A percentile compares a stretch with the other conserved stretches of the same genome.
Evolutionary conservation across 2,888 invertebrate genomes (phyloP).

Genomic region (Tiphia femorata): DNA sequence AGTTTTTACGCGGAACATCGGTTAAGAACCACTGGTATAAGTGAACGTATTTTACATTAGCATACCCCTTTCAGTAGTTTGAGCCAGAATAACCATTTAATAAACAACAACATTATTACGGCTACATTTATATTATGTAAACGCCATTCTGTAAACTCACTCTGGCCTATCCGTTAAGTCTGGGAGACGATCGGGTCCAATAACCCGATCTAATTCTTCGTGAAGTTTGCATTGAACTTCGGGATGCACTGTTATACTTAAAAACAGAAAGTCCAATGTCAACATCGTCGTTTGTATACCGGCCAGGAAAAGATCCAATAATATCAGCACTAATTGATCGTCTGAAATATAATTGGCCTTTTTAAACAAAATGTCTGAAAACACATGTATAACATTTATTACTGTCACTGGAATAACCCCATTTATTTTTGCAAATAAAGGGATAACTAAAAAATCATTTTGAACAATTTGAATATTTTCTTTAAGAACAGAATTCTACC

Average conservation of each 20-base stretch:
- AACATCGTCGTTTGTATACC: constrained; percentile 77
- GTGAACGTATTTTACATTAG: too few relatives aligned
- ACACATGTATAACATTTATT: not conserved
- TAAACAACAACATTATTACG: not conserved
- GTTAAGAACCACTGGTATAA: too few relatives aligned
- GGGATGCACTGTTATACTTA: constrained; percentile 73
- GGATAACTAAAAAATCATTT: too few relatives aligned
- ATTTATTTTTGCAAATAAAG: too few relatives aligned
- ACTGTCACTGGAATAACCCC: too few relatives aligned
- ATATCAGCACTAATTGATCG: constrained; percentile 75
- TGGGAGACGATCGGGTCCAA: constrained; percentile 67
- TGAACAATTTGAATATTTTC: too few relatives aligned
- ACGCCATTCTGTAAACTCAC: too few relatives aligned
- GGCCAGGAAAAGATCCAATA: constrained; percentile 78
- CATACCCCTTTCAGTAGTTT: too few relatives aligned
- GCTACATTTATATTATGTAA: too few relatives aligned
- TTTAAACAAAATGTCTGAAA: not conserved
- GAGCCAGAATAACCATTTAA: not conserved
- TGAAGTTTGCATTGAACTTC: constrained; percentile 74
- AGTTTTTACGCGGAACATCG: too few relatives aligned
- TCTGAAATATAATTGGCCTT: too few relatives aligned
- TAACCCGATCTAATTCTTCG: constrained; percentile 70
- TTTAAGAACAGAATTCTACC: too few relatives aligned
- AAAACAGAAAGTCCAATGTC: constrained; percentile 74
- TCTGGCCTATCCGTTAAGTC: constrained; percentile 68